Percentiles rank a stretch among this genome's conserved stretches.
Evolutionary conservation across 1,140 invertebrate genomes (phyloP).

Genomic region (Cepaea nemoralis): DNA sequence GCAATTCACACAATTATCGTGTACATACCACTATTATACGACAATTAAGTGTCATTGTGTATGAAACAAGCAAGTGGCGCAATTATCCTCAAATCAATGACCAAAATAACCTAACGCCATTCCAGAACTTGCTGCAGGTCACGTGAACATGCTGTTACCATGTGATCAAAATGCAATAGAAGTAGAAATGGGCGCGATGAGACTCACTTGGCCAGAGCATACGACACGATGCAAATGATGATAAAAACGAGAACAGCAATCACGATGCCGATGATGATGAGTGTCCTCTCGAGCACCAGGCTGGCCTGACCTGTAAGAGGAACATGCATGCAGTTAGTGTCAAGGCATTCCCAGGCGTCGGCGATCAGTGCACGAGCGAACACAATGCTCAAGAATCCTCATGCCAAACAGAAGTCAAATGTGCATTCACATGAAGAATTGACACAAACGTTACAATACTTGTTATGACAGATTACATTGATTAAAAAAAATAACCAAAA

Average conservation of each 20-base stretch:
- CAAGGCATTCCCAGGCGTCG: not conserved
- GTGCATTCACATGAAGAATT: too few relatives aligned
- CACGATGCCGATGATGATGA: slow-evolving; percentile 49
- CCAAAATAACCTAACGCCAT: too few relatives aligned
- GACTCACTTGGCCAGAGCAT: slow-evolving; percentile 50
- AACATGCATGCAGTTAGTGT: not conserved
- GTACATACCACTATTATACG: too few relatives aligned
- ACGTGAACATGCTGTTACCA: too few relatives aligned
- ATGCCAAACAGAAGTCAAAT: not conserved
- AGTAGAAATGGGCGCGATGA: not conserved
- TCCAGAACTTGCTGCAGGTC: too few relatives aligned
- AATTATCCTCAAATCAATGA: too few relatives aligned
- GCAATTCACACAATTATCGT: too few relatives aligned
- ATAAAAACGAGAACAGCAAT: slow-evolving; percentile 49
- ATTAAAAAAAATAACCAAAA: too few relatives aligned
- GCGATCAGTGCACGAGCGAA: not conserved
- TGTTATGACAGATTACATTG: too few relatives aligned
- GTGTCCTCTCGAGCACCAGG: slow-evolving; percentile 41
- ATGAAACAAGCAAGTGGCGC: too few relatives aligned
- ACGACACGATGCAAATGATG: slow-evolving; percentile 50
- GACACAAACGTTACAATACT: too few relatives aligned
- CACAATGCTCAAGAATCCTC: not conserved
- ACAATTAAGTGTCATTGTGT: too few relatives aligned
- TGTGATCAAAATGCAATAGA: not conserved
- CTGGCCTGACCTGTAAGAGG: slow-evolving; percentile 43